These are phyloP conservation scores for Temnopleurus reevesii DNA, from an alignment of 53 echinoderm and acorn worm species.

Conservation along the genomic window DNA sequence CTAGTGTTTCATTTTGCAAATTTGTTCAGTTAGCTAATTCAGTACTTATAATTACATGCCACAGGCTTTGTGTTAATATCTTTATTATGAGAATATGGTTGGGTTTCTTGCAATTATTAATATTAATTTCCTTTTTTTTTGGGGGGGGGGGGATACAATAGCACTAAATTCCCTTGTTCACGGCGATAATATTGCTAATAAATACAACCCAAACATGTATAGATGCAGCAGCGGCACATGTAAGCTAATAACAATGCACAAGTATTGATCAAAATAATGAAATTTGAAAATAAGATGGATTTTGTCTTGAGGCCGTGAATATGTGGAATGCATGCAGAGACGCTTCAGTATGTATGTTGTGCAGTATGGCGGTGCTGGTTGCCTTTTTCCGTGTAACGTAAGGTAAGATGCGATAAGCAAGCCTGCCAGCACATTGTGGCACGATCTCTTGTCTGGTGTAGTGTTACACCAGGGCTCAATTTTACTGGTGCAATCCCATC, in stretches of 20 bases:
- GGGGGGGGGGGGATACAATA: no score
- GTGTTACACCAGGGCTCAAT: constrained; percentile 41
- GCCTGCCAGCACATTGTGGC: constrained; percentile 56
- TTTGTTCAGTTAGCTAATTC: no score
- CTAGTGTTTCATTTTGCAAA: no score
- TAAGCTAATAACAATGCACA: not conserved
- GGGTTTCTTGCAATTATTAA: no score
- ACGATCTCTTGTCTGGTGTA: constrained; percentile 24
- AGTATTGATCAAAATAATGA: constrained; percentile 16
- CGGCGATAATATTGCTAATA: not conserved
- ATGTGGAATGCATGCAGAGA: constrained; percentile 1
- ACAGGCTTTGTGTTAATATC: no score
- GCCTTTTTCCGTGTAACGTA: not conserved
- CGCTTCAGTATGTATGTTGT: not conserved
- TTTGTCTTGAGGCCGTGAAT: constrained; percentile 15
- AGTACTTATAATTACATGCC: no score
- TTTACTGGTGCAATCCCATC: constrained; percentile 56
- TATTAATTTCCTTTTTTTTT: no score
- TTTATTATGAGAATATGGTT: no score
- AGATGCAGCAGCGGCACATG: not conserved
- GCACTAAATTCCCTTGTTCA: no score
- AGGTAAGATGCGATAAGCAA: constrained; percentile 41
- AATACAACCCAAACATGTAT: not conserved
- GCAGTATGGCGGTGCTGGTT: constrained; percentile 11
- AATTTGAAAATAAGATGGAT: constrained; percentile 23